Base-by-base conservation (phyloP, 2,888 invertebrate genomes). In the Ichneumoninae sp. region DNA sequence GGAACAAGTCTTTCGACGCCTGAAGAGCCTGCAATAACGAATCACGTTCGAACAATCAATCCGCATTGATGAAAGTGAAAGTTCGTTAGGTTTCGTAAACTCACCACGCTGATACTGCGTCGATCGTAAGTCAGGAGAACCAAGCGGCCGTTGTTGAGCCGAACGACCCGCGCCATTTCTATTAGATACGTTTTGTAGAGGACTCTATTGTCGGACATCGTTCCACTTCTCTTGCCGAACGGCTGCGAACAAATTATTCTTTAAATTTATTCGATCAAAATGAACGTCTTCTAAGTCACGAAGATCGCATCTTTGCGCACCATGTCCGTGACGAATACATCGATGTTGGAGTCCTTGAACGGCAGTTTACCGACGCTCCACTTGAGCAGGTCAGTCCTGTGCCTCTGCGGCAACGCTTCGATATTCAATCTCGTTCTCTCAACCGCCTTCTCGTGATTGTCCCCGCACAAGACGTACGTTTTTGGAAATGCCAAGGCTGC, bases 311-410 rank as follows among this genome's bases (percentile, higher is more conserved):
- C 26, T 68, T 47, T 73, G 26, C 73, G 3, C 47, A 85, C 94
- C 91, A 96, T 89, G 89, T 96, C 96, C 7, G 95, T 95, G 54
- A 95, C 94, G 83, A 95, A 94, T 10, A 95, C 94, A 90, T 96
- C 95, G 1, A 95, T 93, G 66, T 91, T 93, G 2, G 93, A 91
- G 88, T 94, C 93, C 78, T 90, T 91, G 16, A 95, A 88, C 7
- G 95, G 95, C 76, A 96, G 90, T 33, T 91, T 88, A 1, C 93
- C 92, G 0, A 94, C 94, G 91, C 95, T 94, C 95, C 95, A 95
- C 50, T 89, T 89, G 7, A 94, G 78, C 5, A 94, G 87, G 88
- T 95, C 94, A 60, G 88, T 87, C 85, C 89, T 89, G 76, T 86
- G 80, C 50, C 83, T 77, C 81, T 44, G 16, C 16, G 91, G 88